Evolutionary conservation across 2,797 vertebrate genomes (phyloP).

Genomic region (Amblyraja radiata): DNA sequence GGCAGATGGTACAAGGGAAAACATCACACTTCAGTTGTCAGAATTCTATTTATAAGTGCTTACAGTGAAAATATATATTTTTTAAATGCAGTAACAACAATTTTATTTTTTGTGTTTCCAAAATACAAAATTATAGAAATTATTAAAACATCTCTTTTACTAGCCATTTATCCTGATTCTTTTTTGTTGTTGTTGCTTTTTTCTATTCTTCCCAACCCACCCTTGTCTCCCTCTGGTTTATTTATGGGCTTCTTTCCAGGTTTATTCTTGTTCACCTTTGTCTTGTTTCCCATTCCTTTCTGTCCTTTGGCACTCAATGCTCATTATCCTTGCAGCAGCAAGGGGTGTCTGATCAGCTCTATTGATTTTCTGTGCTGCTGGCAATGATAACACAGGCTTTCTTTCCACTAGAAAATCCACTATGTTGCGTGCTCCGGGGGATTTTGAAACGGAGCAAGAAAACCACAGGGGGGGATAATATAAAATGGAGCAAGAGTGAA

Average conservation of each 20-base stretch:
- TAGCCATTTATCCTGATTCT: background rate
- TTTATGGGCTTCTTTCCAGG: background rate
- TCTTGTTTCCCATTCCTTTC: constrained; percentile 17
- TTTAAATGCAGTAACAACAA: background rate
- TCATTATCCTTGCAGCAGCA: background rate
- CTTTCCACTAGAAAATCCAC: background rate
- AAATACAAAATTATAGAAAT: background rate
- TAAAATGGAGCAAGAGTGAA: background rate
- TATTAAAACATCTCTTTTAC: background rate
- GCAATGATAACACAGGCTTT: constrained; percentile 10
- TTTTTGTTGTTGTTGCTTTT: background rate
- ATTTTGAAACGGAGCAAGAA: constrained; percentile 15
- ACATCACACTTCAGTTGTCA: background rate
- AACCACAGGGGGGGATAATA: background rate
- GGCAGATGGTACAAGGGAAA: constrained; percentile 6
- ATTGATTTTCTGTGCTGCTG: constrained; percentile 29
- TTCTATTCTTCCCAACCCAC: background rate
- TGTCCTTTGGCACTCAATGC: background rate
- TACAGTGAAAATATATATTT: background rate
- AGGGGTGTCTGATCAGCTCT: constrained; percentile 16
- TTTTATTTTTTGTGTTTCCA: background rate
- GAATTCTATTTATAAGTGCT: background rate
- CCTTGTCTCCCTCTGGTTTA: background rate
- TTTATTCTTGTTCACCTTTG: constrained; percentile 6
- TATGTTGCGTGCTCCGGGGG: background rate